Evolutionary conservation across 2,113 vertebrate species (phyloP).

Genomic region (Odobenus rosmarus): DNA sequence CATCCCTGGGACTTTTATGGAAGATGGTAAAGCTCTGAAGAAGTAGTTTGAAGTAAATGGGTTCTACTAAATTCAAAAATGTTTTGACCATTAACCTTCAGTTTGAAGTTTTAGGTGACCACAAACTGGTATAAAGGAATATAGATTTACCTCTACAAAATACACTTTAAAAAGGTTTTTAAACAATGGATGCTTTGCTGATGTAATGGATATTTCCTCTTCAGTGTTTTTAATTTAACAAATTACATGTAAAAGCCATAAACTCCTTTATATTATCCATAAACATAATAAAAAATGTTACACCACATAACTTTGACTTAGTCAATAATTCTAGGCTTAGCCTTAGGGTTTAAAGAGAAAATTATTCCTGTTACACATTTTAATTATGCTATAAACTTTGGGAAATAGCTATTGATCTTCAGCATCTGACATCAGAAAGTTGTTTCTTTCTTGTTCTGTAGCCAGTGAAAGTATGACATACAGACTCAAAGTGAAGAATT

Average conservation of each 20-base stretch:
- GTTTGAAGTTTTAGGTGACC: constrained; percentile 44
- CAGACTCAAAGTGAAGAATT: constrained; percentile 79
- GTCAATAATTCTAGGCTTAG: constrained; percentile 87
- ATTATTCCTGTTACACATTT: constrained; percentile 89
- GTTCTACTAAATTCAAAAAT: constrained; percentile 58
- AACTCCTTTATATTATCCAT: constrained; percentile 85
- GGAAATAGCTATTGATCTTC: constrained; percentile 89
- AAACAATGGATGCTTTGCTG: constrained; percentile 68
- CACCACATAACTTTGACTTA: constrained; percentile 83
- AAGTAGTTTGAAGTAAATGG: constrained; percentile 53
- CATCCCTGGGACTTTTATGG: constrained; percentile 57
- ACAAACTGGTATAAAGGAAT: neutral
- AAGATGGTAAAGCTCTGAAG: constrained; percentile 47
- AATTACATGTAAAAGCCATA: constrained; percentile 83
- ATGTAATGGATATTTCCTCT: constrained; percentile 63
- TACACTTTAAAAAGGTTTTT: constrained; percentile 57
- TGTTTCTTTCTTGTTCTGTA: constrained; percentile 75
- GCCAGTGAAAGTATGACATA: constrained; percentile 71
- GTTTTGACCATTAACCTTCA: constrained; percentile 61
- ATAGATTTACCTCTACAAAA: constrained; percentile 40
- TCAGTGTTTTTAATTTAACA: constrained; percentile 80
- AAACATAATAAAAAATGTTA: constrained; percentile 86
- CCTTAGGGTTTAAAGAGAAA: constrained; percentile 85
- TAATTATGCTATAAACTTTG: constrained; percentile 89
- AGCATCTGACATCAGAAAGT: constrained; percentile 83